Evolutionary conservation across 2,888 invertebrate species (phyloP), one percentile per base, ranked within the genome.

Genomic region (Odontocolon sp.): DNA sequence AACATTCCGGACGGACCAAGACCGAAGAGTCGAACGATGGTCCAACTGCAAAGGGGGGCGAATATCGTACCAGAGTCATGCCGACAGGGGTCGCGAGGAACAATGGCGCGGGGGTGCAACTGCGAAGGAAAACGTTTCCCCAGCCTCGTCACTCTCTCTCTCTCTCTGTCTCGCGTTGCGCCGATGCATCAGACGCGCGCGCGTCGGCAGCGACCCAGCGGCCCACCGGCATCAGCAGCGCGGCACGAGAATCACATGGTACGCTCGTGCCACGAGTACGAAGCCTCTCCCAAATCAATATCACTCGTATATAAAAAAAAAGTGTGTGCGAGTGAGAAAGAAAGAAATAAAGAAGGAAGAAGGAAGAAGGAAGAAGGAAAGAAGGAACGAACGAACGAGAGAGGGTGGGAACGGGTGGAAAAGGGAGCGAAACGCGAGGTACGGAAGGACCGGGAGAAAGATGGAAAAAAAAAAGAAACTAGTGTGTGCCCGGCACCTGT

Each of bases 261-360:
- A 87, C 84, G 84, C 86, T 87, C 87, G 88, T 87, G 88, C 88
- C 87, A 85, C 86, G 87, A 87, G 86, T 87, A 86, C 87, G 87
- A 86, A 86, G 87, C 86, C 88, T 89, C 89, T 87, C 88, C 90
- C 90, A 87, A 90, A 89, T 90, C 90, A 90, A 90, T 90, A 90
- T 89, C 87, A 88, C 88, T 89, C 89, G 88, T 87, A 87, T 89
- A 88, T 90, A 90, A 88, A 89, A 85, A 77, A 72, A 73, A 40
- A 23, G 71, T 54, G 38, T 36, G 38, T 61, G 21, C 14, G 28
- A 42, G 16, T 11, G 64, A 31, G 64, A 56, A 36, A 36, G 36
- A 50, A 50, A 16, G 31, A 9, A 21, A 42, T 50, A 45, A 47
- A 16, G 14, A 31, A 47, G 31, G 50, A 54, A 67, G 54, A 50